Conservation (phyloP, 2,113 vertebrate genomes). For the Xenopus tropicalis region DNA sequence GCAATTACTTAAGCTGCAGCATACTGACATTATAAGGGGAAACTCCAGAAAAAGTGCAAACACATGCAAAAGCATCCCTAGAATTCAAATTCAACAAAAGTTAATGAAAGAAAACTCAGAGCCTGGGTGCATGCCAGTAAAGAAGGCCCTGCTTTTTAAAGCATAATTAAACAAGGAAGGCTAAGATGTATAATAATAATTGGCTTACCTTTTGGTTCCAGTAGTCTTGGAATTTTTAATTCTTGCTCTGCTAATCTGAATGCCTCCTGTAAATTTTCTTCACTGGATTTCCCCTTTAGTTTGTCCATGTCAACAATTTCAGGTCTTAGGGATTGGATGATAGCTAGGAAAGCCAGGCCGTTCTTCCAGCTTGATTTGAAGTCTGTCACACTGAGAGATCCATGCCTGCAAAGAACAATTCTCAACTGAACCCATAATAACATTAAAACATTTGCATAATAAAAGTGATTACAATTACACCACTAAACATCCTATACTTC, state of each 20-base stretch:
- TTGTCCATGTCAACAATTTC: conserved; percentile 79
- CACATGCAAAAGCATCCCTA: too few species aligned
- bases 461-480: too few species aligned
- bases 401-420: conserved; percentile 60
- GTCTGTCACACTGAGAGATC: conserved; percentile 79
- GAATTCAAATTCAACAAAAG: too few species aligned
- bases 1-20: too few species aligned
- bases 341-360: conserved; percentile 83
- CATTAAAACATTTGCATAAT: neutral
- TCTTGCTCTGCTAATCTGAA: conserved; percentile 82
- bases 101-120: too few species aligned
- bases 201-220: conserved; percentile 83
- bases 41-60: too few species aligned
- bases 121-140: too few species aligned
- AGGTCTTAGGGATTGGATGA: conserved; percentile 79
- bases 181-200: neutral
- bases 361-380: conserved; percentile 92
- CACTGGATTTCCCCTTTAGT: conserved; percentile 75
- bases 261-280: conserved; percentile 87
- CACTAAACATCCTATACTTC: too few species aligned
- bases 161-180: too few species aligned
- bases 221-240: conserved; percentile 80
- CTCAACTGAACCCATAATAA: neutral
- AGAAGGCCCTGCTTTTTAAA: too few species aligned
- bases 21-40: too few species aligned